phyloP scores from a whole-genome alignment of 2,113 vertebrate genomes.

The Tricholaema leucomelas region DNA sequence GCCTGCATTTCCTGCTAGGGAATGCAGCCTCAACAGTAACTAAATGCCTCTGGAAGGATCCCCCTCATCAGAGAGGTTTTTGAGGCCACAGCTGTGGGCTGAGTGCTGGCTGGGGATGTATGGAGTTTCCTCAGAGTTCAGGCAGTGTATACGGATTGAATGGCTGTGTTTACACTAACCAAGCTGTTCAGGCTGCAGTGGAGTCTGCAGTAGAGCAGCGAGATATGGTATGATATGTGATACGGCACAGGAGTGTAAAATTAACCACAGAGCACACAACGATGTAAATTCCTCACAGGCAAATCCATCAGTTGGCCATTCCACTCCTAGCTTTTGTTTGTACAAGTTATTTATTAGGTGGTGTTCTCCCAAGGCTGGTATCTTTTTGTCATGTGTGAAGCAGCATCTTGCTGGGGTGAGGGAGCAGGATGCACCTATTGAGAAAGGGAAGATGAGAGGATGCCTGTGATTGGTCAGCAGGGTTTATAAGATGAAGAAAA shows the following conservation, averaged over 20 bases:
- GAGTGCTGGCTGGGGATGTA: neutral
- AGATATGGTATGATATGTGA: neutral
- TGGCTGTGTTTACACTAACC: neutral
- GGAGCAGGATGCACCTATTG: neutral
- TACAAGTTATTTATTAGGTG: slow-evolving; percentile 35
- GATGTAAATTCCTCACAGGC: neutral
- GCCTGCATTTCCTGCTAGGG: neutral
- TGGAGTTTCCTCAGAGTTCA: neutral
- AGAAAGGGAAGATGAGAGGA: neutral
- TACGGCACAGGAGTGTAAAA: neutral
- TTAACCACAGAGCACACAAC: slow-evolving; percentile 2
- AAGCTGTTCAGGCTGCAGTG: neutral
- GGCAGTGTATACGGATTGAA: neutral
- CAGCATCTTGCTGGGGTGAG: neutral
- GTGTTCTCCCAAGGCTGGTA: neutral
- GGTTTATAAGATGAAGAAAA: neutral
- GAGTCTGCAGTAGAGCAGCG: neutral
- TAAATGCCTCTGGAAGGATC: neutral
- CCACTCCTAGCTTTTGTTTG: neutral
- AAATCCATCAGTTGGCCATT: neutral
- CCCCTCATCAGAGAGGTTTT: neutral
- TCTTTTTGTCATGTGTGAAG: slow-evolving; percentile 5
- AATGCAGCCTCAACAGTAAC: neutral
- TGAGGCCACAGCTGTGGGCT: fast-evolving
- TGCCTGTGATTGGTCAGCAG: neutral